phyloP scores from a whole-genome alignment of 2,888 invertebrate species.

The Cryptus armator region DNA sequence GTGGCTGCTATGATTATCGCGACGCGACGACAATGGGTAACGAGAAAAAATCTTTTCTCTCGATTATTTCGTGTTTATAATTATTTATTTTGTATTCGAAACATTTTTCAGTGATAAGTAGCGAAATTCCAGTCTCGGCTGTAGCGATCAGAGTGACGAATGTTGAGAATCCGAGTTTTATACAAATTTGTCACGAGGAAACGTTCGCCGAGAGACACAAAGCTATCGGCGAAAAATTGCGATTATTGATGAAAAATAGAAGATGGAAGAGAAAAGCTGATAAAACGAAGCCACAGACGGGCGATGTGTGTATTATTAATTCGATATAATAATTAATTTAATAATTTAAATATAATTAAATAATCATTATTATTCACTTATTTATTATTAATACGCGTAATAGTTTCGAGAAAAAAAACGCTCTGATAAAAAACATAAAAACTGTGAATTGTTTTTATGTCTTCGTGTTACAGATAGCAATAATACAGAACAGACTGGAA shows the following conservation, averaged over 20 bases:
- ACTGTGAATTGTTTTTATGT: neutral
- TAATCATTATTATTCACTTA: too few species aligned
- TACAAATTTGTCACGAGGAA: slow-evolving; percentile 73
- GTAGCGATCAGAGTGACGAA: slow-evolving; percentile 75
- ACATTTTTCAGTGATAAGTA: slow-evolving; percentile 5
- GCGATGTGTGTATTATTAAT: slow-evolving; percentile 70
- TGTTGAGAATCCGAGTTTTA: slow-evolving; percentile 76
- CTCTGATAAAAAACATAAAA: neutral
- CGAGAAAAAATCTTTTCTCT: too few species aligned
- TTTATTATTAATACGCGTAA: neutral
- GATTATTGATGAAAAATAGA: slow-evolving; percentile 25
- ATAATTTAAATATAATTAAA: too few species aligned
- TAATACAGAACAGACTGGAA: slow-evolving; percentile 62
- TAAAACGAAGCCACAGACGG: slow-evolving; percentile 49
- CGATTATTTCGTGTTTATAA: too few species aligned
- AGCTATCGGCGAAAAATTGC: slow-evolving; percentile 67
- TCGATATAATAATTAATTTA: too few species aligned
- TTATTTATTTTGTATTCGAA: neutral
- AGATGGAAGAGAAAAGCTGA: neutral
- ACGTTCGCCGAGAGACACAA: slow-evolving; percentile 57
- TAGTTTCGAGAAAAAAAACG: neutral
- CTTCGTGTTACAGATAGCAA: slow-evolving; percentile 63
- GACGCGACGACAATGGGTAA: slow-evolving; percentile 26
- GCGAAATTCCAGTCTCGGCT: slow-evolving; percentile 69
- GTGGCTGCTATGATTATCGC: neutral